Base-by-base conservation (phyloP, 37 sponge, comb jelly and placozoan genomes). In the Amphimedon queenslandica region DNA sequence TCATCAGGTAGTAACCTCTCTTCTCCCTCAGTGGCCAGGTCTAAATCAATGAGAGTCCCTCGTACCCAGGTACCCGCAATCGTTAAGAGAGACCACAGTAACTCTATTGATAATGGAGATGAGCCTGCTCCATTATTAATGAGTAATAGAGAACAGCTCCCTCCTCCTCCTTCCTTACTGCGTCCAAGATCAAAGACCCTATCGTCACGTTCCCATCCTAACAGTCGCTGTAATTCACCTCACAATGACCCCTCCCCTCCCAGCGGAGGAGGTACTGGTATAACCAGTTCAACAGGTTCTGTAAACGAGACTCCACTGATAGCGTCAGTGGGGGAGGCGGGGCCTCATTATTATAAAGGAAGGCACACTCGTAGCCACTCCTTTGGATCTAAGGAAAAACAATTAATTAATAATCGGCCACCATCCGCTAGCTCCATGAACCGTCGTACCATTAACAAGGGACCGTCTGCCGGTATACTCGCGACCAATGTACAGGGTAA, bases 11-110 rank as follows among this genome's bases (percentile, higher is more conserved):
- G 36, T 37, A 37, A 29, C 4, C 27, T 3, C 4, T 2, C 31
- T 23, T 5, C 32, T 21, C 4, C 39, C 30, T 37, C 2, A 27
- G 13, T 70, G 42, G 29, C 29, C 4, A 42, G 71, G n/a, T 70
- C 71, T 37, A 70, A 70, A 51, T 70, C 71, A 0, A 41, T 70
- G 55, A 38, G 71, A 47, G 55, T 30, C 35, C 42, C 24, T 20
- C 42, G 71, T 24, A 24, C 18, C 51, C 6, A 28, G 10, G 5
- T 18, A 18, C 71, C 28, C 5, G 27, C 5, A n/a, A 11, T 25
- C 23, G 27, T 60, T 11, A 11, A n/a, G 28, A 47, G 13, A 18
- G 13, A 47, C 8, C 23, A 11, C 27, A 60, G 61, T 60, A 60
- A n/a, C 28, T 60, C 61, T 25, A 11, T 60, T 11, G 61, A 60